Evolutionary conservation across 2,797 vertebrate genomes (phyloP), one percentile per base, ranked within the genome.

Genomic region (Spheniscus humboldti): DNA sequence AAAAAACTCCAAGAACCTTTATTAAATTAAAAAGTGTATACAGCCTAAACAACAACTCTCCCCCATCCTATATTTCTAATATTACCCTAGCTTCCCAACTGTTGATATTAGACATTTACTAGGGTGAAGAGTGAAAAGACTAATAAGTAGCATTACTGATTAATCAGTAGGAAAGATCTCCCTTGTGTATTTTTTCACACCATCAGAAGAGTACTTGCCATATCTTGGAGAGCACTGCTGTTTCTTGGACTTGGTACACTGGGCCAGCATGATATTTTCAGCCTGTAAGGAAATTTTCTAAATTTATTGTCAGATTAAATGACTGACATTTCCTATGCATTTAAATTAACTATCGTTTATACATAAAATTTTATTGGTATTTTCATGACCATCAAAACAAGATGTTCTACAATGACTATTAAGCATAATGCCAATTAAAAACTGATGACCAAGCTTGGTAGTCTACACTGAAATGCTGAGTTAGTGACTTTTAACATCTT

Each of bases 191-290:
- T 85, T 91, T 90, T 88, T 85, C 91, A 93, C 89, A 98, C 98
- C 93, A 95, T 63, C 22, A 98, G 94, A 85, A 77, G 80, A 60
- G 68, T 90, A 59, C 91, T 89, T 55, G 97, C 96, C 56, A 98
- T 98, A 87, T 98, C 98, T 96, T 98, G 98, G 81, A 99, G 97
- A 24, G 98, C 97, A 8, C 92, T 97, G 97, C 99, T 99, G 25
- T 98, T 97, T 69, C 89, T 94, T 33, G 99, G 99, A 88, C 97
- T 98, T 9, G 99, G 99, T 75, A 99, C 96, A 86, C 95, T 98
- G 5, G 98, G 98, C 98, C 98, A 99, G 79, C 98, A 95, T 7
- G 93, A 24, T 27, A 41, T 88, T 96, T 98, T 99, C 43, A 93
- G 83, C 96, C 99, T 99, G 92, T 43, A 91, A 96, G 94, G 18